Evolutionary conservation across 1,140 invertebrate species (phyloP).

Genomic region (Panagrolaimus sp.): DNA sequence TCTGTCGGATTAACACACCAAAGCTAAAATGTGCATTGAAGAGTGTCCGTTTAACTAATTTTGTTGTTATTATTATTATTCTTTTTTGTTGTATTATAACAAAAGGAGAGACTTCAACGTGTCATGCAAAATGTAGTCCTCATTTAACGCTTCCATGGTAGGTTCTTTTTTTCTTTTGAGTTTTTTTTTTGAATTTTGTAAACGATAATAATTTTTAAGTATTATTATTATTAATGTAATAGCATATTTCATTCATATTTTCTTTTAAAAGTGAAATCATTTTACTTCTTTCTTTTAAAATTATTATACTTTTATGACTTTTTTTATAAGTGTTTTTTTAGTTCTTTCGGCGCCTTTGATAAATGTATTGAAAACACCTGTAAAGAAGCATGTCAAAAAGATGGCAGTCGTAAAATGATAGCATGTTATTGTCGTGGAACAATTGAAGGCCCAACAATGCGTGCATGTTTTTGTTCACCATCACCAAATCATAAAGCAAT

Average conservation of each 20-base stretch:
- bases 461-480: conserved; percentile 26
- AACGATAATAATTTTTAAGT: too few species aligned
- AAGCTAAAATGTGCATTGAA: too few species aligned
- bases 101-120: not conserved
- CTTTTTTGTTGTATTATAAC: too few species aligned
- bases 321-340: not conserved
- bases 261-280: too few species aligned
- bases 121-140: conserved; percentile 35
- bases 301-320: too few species aligned
- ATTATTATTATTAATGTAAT: too few species aligned
- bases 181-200: too few species aligned
- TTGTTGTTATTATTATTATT: too few species aligned
- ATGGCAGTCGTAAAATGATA: conserved; percentile 24
- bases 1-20: too few species aligned
- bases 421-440: conserved; percentile 29
- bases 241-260: too few species aligned
- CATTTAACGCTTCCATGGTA: conserved; percentile 31
- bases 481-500: not conserved
- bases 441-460: conserved; percentile 27
- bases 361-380: conserved; percentile 29
- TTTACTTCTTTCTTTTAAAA: too few species aligned
- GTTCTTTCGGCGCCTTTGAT: conserved; percentile 29
- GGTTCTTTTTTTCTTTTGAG: not conserved
- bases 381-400: conserved; percentile 21
- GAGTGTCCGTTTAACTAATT: too few species aligned